Conservation (phyloP, 2,797 vertebrate genomes). For the Tadarida brasiliensis region DNA sequence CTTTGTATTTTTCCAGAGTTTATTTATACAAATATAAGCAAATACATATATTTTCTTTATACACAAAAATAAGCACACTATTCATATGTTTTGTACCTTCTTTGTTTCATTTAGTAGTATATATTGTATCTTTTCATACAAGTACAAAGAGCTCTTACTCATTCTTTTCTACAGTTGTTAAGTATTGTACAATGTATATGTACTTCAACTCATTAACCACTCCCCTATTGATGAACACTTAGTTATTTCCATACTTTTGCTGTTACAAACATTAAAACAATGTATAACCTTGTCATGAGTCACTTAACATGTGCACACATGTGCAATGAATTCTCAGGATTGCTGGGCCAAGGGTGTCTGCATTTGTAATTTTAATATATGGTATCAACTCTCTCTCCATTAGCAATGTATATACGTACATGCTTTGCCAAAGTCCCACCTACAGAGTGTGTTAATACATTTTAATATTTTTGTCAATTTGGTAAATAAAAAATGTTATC, state of each 20-base stretch:
- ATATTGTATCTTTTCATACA: not conserved
- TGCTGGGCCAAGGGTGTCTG: not conserved
- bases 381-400: not conserved
- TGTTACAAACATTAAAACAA: not conserved
- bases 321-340: not conserved
- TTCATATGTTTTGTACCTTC: not conserved
- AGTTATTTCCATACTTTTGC: not conserved
- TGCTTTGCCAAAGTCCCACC: not conserved
- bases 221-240: not conserved
- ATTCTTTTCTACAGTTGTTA: slow-evolving; percentile 28
- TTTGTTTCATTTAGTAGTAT: not conserved
- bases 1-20: slow-evolving; percentile 30
- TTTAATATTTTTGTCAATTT: slow-evolving; percentile 45
- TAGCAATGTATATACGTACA: not conserved
- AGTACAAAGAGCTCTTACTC: not conserved
- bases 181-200: not conserved
- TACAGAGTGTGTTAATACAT: slow-evolving; percentile 1
- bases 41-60: slow-evolving; percentile 32
- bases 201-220: not conserved
- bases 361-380: not conserved
- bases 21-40: not conserved
- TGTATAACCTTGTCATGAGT: not conserved
- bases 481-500: slow-evolving; percentile 10
- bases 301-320: not conserved
- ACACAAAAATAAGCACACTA: not conserved